Evolutionary conservation across 2,113 vertebrate genomes (phyloP), one percentile per base, ranked within the genome.

Genomic region (Larimichthys polyactis): DNA sequence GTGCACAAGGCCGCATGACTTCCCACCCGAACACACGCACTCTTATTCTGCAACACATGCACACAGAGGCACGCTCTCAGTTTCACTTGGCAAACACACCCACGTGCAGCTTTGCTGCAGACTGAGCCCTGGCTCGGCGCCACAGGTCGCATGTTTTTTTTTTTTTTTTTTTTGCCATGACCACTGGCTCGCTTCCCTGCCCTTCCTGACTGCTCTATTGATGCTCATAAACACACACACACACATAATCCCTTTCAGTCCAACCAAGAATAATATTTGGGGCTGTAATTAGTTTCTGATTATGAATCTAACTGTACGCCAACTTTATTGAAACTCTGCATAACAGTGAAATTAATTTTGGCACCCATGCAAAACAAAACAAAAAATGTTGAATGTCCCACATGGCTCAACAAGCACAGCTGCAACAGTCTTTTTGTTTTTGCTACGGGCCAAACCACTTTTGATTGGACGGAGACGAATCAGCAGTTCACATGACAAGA

Each of bases 1-100:
- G 27, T 67, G 32, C 82, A 66, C 69, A 57, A 27, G 74, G 73
- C 85, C 77, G 12, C 77, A 84, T 92, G 90, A 94, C 83, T 86
- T 84, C 70, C 88, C 57, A 81, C 78, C 68, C 84, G 69, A 71
- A 86, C 78, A 71, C 68, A 83, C 11, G 20, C 71, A 54, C 27
- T 22, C 22, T 76, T 62, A 55, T 72, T 82, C 20, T 69, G 48
- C 24, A 63, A 68, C 57, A 15, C 75, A 60, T 43, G 29, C 49
- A 75, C 58, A 82, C 40, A 84, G 54, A 84, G 54, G 52, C 46
- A 7, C 67, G 58, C 43, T 80, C 69, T 79, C 78, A 82, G 78
- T 90, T 85, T 81, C 55, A 75, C 51, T 77, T 83, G 67, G 46
- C 69, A 66, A 49, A 63, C 54, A 44, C 49, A 58, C 64, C 63